phyloP scores from a whole-genome alignment of 2,113 vertebrate genomes.

The Otocyon megalotis region DNA sequence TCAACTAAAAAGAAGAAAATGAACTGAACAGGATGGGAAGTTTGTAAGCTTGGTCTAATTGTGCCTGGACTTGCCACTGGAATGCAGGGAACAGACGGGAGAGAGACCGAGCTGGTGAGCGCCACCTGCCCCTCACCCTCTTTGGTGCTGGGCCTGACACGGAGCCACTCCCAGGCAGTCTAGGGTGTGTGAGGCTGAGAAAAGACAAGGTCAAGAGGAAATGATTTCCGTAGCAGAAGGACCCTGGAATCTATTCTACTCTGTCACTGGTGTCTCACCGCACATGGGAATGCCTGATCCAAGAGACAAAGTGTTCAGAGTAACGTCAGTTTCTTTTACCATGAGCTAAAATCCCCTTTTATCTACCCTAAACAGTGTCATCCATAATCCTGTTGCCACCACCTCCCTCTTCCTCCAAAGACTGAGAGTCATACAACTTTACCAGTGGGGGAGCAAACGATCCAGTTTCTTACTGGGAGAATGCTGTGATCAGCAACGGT shows the following conservation, averaged over 20 bases:
- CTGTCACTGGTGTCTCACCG: not conserved
- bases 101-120: not conserved
- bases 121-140: not conserved
- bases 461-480: not conserved
- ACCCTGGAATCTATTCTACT: not conserved
- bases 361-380: not conserved
- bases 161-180: not conserved
- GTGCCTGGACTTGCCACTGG: not conserved
- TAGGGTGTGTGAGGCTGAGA: not conserved
- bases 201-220: not conserved
- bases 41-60: not conserved
- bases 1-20: conserved; percentile 2
- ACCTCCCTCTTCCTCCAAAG: not conserved
- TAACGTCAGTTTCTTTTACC: not conserved
- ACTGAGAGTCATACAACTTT: not conserved
- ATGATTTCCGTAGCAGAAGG: not conserved
- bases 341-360: not conserved
- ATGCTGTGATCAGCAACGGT: not conserved
- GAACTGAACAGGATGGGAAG: not conserved
- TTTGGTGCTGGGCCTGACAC: not conserved
- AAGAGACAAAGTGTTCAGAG: not conserved
- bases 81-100: not conserved
- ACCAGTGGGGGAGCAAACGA: not conserved
- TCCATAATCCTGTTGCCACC: not conserved
- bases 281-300: not conserved